Evolutionary conservation across 2,888 invertebrate species (phyloP).

Genomic region (Phragmatobia fuliginosa): DNA sequence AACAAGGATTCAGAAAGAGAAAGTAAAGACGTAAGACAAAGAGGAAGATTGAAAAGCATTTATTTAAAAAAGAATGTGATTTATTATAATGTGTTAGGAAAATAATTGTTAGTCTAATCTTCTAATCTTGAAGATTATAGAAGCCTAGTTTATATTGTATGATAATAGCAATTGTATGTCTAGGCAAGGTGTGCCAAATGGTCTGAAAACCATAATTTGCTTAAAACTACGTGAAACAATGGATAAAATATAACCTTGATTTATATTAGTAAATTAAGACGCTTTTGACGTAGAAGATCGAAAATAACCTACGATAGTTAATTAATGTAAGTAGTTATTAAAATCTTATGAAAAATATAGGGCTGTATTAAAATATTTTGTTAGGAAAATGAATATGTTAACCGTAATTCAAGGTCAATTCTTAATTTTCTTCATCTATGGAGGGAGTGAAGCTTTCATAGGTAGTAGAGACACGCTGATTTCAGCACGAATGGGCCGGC

Average conservation of each 20-base stretch:
- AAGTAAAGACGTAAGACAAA: not conserved
- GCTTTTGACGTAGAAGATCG: not conserved
- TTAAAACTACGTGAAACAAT: not conserved
- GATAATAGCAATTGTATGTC: not conserved
- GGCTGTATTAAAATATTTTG: not conserved
- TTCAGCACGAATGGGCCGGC: too few species aligned
- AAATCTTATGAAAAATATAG: not conserved
- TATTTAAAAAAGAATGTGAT: not conserved
- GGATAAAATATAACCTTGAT: not conserved
- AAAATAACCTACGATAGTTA: too few species aligned
- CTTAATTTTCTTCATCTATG: too few species aligned
- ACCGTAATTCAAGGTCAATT: not conserved
- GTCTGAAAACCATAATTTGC: not conserved
- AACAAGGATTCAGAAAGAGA: slow-evolving; percentile 34
- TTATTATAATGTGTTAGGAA: not conserved
- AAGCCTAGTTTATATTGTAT: not conserved
- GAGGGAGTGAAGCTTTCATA: not conserved
- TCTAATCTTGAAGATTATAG: not conserved
- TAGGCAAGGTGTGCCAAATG: not conserved
- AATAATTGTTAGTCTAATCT: not conserved
- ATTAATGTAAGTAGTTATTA: not conserved
- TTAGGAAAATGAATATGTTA: not conserved
- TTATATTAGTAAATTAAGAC: not conserved
- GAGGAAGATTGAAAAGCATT: not conserved
- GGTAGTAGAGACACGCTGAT: too few species aligned